Evolutionary conservation across 2,113 vertebrate genomes (phyloP).

Genomic region (Nothobranchius kuhntae): DNA sequence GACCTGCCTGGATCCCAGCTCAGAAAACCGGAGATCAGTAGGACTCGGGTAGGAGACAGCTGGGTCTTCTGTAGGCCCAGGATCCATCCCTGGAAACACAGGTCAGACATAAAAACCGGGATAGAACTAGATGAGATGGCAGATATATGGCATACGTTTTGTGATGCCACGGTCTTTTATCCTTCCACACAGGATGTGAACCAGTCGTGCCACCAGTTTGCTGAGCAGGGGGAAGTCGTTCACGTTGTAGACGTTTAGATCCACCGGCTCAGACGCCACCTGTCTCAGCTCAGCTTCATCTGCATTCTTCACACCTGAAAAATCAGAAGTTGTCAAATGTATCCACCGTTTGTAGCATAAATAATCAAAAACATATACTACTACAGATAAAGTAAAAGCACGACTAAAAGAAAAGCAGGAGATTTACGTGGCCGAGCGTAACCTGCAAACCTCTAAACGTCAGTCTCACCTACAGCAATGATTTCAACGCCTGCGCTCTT

Average conservation of each 20-base stretch:
- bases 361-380: not conserved
- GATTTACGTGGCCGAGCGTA: not conserved
- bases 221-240: slow-evolving; percentile 90
- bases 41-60: slow-evolving; percentile 77
- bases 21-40: slow-evolving; percentile 82
- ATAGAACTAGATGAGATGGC: not conserved
- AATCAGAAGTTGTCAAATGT: not conserved
- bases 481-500: slow-evolving; percentile 86
- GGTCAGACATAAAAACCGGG: not conserved
- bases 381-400: not conserved
- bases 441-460: not conserved
- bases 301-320: slow-evolving; percentile 91
- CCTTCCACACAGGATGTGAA: slow-evolving; percentile 85
- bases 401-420: not conserved
- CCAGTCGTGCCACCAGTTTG: slow-evolving; percentile 84
- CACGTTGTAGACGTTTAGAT: slow-evolving; percentile 88
- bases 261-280: slow-evolving; percentile 87
- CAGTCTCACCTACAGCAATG: slow-evolving; percentile 88
- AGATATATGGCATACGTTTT: slow-evolving; percentile 54
- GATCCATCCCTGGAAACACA: slow-evolving; percentile 64
- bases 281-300: slow-evolving; percentile 89
- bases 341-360: not conserved
- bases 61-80: slow-evolving; percentile 67
- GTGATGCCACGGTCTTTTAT: slow-evolving; percentile 82
- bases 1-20: slow-evolving; percentile 85